phyloP scores from a whole-genome alignment of 2,113 vertebrate species.

The Rhadina sibilatrix region DNA sequence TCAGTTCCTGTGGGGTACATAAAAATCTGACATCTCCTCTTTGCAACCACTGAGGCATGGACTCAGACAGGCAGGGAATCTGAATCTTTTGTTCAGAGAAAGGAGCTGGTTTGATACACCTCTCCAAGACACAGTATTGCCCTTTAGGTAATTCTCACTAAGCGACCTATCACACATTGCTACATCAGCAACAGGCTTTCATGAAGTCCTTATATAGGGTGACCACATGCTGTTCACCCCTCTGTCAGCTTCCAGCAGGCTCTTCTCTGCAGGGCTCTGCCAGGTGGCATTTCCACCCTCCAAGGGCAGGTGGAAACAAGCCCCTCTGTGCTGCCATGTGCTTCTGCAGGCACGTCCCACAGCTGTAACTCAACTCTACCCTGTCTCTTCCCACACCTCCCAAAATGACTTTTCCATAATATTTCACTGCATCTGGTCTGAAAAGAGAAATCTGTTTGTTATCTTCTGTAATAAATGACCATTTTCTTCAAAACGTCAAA shows the following conservation, averaged over 20 bases:
- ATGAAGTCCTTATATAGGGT: background rate
- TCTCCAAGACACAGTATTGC: background rate
- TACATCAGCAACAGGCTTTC: background rate
- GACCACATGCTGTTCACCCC: background rate
- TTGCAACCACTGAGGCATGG: background rate
- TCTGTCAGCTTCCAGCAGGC: background rate
- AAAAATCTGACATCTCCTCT: background rate
- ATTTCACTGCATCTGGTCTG: background rate
- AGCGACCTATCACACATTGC: background rate
- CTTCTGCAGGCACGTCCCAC: background rate
- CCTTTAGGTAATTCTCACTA: background rate
- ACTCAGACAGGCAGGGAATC: too few relatives aligned
- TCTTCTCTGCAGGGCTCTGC: background rate
- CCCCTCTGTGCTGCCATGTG: background rate
- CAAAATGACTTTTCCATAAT: background rate
- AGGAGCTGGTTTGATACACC: background rate
- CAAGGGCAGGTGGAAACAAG: background rate
- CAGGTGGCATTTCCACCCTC: background rate
- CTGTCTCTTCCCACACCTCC: background rate
- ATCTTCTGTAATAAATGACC: background rate
- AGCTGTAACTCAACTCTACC: background rate
- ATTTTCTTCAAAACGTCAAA: background rate
- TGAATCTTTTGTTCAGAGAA: background rate
- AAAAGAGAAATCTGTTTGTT: background rate
- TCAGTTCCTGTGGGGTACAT: background rate